Percentiles rank a stretch among this genome's conserved stretches.
Conservation (phyloP, 92 coral and sea anemone genomes). For the Muricea muricata region DNA sequence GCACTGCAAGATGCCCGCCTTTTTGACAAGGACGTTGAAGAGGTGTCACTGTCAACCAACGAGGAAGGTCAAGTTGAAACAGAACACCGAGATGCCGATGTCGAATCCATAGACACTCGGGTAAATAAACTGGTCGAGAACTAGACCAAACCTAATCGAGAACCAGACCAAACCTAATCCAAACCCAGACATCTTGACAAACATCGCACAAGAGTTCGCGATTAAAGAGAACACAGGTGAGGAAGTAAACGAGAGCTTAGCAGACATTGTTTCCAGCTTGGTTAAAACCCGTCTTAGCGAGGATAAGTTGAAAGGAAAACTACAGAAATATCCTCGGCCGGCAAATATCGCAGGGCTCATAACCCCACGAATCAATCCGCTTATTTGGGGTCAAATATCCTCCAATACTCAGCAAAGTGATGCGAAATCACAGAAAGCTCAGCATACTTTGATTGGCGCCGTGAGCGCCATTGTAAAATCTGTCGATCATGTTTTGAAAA, state of each 20-base stretch:
- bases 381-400: constrained; percentile 59
- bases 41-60: too few relatives aligned
- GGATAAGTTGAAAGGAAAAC: constrained; percentile 39
- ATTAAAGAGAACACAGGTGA: constrained; percentile 53
- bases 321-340: constrained; percentile 64
- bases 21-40: too few relatives aligned
- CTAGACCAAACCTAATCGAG: too few relatives aligned
- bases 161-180: background rate
- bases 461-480: constrained; percentile 48
- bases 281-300: constrained; percentile 55
- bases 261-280: constrained; percentile 47
- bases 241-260: constrained; percentile 53
- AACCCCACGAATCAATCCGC: constrained; percentile 61
- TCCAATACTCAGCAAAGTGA: constrained; percentile 35
- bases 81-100: too few relatives aligned
- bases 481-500: background rate
- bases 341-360: constrained; percentile 54
- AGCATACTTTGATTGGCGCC: constrained; percentile 51
- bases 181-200: too few relatives aligned
- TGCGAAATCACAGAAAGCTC: constrained; percentile 57
- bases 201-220: too few relatives aligned
- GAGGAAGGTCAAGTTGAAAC: too few relatives aligned
- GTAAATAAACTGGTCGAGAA: too few relatives aligned
- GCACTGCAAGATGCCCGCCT: too few relatives aligned
- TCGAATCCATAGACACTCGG: too few relatives aligned